Conservation (phyloP, 2,113 vertebrate species). For the Xiphias gladius region DNA sequence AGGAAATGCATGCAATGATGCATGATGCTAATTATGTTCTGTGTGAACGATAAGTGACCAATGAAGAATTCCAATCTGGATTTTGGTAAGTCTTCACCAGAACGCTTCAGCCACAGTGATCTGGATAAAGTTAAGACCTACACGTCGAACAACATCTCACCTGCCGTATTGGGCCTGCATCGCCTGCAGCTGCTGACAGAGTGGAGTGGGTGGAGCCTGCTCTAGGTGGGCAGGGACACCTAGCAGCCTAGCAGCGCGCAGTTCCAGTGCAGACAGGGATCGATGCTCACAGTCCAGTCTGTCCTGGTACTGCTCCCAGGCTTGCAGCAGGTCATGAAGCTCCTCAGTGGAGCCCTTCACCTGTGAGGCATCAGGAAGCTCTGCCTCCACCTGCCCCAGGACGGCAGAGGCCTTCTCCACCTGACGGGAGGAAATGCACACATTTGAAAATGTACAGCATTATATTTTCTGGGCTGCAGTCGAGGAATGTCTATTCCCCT, state of each 20-base stretch:
- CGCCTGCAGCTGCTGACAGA: slow-evolving; percentile 85
- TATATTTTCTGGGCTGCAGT: not conserved
- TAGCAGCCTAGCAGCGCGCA: slow-evolving; percentile 83
- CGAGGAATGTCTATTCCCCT: too few relatives aligned
- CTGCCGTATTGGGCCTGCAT: slow-evolving; percentile 88
- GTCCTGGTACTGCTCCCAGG: slow-evolving; percentile 85
- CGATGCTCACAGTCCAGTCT: slow-evolving; percentile 88
- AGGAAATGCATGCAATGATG: too few relatives aligned
- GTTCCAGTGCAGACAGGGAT: slow-evolving; percentile 87
- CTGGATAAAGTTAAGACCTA: not conserved
- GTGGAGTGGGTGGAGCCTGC: slow-evolving; percentile 70
- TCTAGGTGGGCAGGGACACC: slow-evolving; percentile 77
- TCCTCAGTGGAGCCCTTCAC: slow-evolving; percentile 82
- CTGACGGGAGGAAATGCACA: slow-evolving; percentile 71
- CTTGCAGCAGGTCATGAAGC: slow-evolving; percentile 85
- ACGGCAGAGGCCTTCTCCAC: slow-evolving; percentile 88
- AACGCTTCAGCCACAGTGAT: not conserved
- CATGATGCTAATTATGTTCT: not conserved
- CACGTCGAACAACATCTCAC: slow-evolving; percentile 77
- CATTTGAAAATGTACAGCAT: not conserved
- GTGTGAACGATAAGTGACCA: not conserved
- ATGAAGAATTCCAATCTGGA: not conserved
- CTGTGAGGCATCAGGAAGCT: slow-evolving; percentile 84
- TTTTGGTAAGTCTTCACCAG: not conserved
- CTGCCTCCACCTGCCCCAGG: slow-evolving; percentile 89